Evolutionary conservation across 2,113 vertebrate genomes (phyloP).

Genomic region (Pollimyrus isidori): DNA sequence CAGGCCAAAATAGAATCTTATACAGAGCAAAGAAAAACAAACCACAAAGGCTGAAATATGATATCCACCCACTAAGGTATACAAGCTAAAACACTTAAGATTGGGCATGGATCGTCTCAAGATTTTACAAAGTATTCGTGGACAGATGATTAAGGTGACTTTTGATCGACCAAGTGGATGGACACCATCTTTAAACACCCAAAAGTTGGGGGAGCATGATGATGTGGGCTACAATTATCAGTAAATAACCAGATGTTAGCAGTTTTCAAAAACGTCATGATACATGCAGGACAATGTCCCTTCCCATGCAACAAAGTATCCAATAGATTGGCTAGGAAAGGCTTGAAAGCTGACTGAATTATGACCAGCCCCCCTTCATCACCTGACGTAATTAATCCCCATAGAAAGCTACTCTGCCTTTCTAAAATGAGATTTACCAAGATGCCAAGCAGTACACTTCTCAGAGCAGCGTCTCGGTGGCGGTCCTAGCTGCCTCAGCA

Average conservation of each 20-base stretch:
- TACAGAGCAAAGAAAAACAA: neutral
- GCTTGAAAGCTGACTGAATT: neutral
- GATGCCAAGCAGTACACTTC: neutral
- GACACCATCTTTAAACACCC: neutral
- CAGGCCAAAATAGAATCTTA: neutral
- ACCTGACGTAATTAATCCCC: neutral
- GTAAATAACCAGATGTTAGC: neutral
- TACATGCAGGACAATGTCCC: neutral
- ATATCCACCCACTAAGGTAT: neutral
- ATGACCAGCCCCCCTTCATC: neutral
- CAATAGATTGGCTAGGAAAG: neutral
- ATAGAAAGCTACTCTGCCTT: neutral
- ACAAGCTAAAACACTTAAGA: neutral
- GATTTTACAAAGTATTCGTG: neutral
- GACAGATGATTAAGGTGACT: neutral
- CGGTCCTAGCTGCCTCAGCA: neutral
- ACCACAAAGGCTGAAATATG: neutral
- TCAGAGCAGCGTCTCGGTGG: neutral
- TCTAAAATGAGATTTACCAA: neutral
- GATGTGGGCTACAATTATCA: neutral
- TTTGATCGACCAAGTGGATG: neutral
- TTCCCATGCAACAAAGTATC: neutral
- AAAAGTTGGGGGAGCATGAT: neutral
- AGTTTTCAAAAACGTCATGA: neutral
- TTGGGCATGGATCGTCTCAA: neutral